Base-by-base conservation (phyloP, 2,888 invertebrate genomes). In the Agrochola lota region DNA sequence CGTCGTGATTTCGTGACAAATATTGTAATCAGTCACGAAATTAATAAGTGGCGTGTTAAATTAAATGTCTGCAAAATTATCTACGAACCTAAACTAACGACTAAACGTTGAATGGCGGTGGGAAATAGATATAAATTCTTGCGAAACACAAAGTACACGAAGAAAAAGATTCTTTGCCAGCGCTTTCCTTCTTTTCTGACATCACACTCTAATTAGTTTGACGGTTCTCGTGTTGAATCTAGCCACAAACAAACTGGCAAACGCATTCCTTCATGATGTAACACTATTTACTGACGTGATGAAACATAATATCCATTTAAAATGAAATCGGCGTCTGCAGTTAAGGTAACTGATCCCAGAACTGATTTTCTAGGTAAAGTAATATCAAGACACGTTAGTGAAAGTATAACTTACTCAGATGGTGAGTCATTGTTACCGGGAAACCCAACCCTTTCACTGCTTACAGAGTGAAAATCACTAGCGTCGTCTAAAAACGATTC, bases 391-490 rank as follows among this genome's bases (percentile, higher is more conserved):
- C 62, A 52, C 66, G 62, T 75, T 43, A 40, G 76, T 71, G 73
- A 81, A 80, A 81, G 83, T 75, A 49, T 43, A 86, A 84, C 83
- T 87, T 87, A 91, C 66, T 88, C 87, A 72, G 82, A 82, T 74
- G 71, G 77, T 80, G 85, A 81, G 74, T 87, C 88, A 75, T 77
- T 85, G 74, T 77, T 74, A 74, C 81, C 84, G 49, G 82, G 73
- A 84, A 79, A 86, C 55, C 79, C 71, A 71, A 85, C 77, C 43
- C 80, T 85, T 64, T 83, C 85, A 74, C 78, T 79, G 59, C 82
- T 81, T 11, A 80, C 76, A 40, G 87, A 83, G 12, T 81, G 86
- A 46, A 83, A 73, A 57, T 81, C 86, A 62, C 64, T 70, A 46
- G 71, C 72, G 43, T 81, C 81, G 11, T 78, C 72, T 68, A 82